Evolutionary conservation across 2,797 vertebrate species (phyloP), one percentile per base, ranked within the genome.

Genomic region (Tarsius wallacei): DNA sequence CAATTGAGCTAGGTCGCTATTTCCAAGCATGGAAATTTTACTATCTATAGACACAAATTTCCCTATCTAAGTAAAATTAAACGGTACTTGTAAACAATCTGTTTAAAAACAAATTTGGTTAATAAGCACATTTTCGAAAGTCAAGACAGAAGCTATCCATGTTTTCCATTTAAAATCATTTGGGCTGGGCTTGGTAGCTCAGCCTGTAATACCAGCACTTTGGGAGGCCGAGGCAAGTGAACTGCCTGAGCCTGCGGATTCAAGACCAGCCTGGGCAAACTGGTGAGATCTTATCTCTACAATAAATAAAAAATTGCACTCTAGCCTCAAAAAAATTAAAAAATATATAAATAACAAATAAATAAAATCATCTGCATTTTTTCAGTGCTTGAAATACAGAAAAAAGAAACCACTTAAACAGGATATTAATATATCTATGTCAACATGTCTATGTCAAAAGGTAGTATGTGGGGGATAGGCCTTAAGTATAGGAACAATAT

Each of bases 11-110:
- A 92, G 97, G 97, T 97, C 84, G 53, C 97, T 98, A 97, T 98
- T 99, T 98, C 98, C 98, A 97, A 98, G 98, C 98, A 98, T 98
- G 98, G 98, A 99, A 99, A 99, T 98, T 98, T 98, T 99, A 97
- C 98, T 98, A 98, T 94, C 98, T 98, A 98, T 98, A 98, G 98
- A 98, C 77, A 85, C 96, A 95, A 97, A 98, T 98, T 98, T 98
- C 97, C 98, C 98, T 98, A 97, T 95, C 94, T 98, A 96, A 74
- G 94, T 95, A 84, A 86, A 98, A 94, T 70, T 74, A 98, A 93
- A 93, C 42, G 82, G 87, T 3, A 6, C 90, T 98, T 97, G 95
- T 82, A 98, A 98, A 94, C 78, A 97, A 88, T 73, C 63, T 89
- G 87, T 87, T 97, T 97, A 87, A 97, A 97, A 98, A 97, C 90